Conservation (phyloP, 2,797 vertebrate genomes). For the Microtus obscurus region DNA sequence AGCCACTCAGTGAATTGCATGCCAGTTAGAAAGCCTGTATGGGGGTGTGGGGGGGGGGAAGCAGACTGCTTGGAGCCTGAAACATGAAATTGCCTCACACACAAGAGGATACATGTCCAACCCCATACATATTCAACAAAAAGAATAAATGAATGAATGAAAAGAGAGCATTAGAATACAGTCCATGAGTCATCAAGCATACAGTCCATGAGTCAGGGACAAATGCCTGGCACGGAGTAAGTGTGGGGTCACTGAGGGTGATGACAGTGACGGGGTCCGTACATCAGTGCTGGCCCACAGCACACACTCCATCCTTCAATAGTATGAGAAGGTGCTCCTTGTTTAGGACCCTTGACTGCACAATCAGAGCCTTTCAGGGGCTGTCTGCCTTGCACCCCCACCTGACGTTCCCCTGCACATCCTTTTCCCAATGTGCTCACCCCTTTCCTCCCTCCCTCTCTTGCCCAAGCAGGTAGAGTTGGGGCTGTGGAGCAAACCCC, state of each 20-base stretch:
- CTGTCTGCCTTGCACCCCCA: background rate
- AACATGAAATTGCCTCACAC: background rate
- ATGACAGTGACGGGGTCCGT: accelerated
- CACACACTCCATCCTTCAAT: background rate
- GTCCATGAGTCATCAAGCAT: background rate
- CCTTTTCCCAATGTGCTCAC: background rate
- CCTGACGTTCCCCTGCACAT: background rate
- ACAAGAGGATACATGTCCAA: background rate
- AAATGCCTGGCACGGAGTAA: accelerated
- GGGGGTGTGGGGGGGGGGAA: too few relatives aligned
- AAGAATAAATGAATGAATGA: too few relatives aligned
- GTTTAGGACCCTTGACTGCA: background rate
- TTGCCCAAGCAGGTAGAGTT: background rate
- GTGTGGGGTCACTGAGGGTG: accelerated
- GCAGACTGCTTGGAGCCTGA: background rate
- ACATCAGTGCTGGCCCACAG: accelerated
- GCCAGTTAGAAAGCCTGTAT: background rate
- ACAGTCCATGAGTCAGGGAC: background rate
- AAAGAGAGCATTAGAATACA: background rate
- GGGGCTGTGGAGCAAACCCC: background rate
- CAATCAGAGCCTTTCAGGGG: background rate
- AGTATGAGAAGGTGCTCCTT: accelerated
- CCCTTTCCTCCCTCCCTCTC: background rate
- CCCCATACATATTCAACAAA: background rate
- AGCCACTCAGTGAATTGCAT: background rate